Base-by-base conservation (phyloP, 2,797 vertebrate species). In the Acestrorhynchus altus region DNA sequence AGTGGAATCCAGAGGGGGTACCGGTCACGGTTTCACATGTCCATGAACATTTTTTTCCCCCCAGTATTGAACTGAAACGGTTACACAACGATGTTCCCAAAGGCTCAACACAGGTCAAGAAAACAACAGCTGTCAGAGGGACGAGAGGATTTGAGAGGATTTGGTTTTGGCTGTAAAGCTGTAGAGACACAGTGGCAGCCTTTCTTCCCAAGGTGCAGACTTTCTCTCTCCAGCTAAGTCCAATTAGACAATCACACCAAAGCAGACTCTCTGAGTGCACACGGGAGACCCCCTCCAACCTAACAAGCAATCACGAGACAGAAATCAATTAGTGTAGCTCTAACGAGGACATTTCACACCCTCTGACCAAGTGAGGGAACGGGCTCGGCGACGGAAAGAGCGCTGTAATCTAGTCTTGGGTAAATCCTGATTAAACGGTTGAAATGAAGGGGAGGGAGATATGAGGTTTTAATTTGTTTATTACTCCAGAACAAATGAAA, bases 221-320 rank as follows among this genome's bases (percentile, higher is more conserved):
- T 72, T 86, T 88, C 88, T 83, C 66, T 22, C 61, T 52, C 69
- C 1, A 40, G 22, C 83, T 69, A 72, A 52, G 81, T 89, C 88
- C 86, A 89, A 90, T 90, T 88, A 91, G 85, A 86, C 73, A 64
- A 85, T 89, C 86, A 86, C 73, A 86, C 89, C 86, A 67, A 87
- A 83, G 84, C 76, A 56, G 4, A 79, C 26, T 26, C 56, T 59
- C 56, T 0, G 52, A 11, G 26, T 57, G 64, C 66, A 83, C 67
- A 51, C 72, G 79, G 73, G 82, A 80, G 78, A 70, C 74, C 79
- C 81, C 57, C 84, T 89, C 83, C 61, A 83, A 86, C 86, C 75
- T 70, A 77, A 86, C 88, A 87, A 91, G 82, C 82, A 84, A 90
- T 87, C 78, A 64, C 80, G 63, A 20, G 52, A 83, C 81, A 76